Percentiles rank a stretch among this genome's conserved stretches.
phyloP scores from a whole-genome alignment of 1,140 invertebrate genomes.

The Drosophila biarmipes region DNA sequence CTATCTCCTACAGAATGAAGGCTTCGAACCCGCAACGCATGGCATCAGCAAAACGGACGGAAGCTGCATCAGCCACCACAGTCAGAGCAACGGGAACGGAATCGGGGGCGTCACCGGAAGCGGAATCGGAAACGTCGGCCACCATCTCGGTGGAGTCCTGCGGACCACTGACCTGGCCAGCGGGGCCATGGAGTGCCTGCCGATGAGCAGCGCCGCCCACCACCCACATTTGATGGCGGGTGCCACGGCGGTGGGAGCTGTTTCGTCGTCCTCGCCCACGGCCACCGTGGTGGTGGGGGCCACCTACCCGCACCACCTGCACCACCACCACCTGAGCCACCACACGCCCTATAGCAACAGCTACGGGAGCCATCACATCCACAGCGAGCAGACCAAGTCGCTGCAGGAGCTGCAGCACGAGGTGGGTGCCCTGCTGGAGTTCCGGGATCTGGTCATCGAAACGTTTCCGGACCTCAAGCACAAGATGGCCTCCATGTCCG shows the following conservation, averaged over 20 bases:
- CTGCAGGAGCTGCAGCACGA: conserved; percentile 93
- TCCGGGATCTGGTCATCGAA: conserved; percentile 95
- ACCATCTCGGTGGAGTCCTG: conserved; percentile 24
- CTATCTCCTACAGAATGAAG: conserved; percentile 70
- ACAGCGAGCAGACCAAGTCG: conserved; percentile 84
- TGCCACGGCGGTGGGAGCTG: conserved; percentile 11
- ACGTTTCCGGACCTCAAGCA: conserved; percentile 94
- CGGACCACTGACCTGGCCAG: conserved; percentile 58
- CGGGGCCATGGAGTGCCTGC: conserved; percentile 76
- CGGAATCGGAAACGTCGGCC: conserved; percentile 3
- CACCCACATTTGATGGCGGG: conserved; percentile 69
- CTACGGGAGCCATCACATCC: conserved; percentile 80
- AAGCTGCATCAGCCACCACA: conserved; percentile 56
- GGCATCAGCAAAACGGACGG: conserved; percentile 66
- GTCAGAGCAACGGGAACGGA: conserved; percentile 43
- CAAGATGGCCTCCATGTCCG: conserved; percentile 88
- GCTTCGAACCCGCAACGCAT: conserved; percentile 73
- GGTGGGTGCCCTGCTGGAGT: conserved; percentile 94
- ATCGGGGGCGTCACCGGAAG: conserved; percentile 12
- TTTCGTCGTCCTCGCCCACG: conserved; percentile 54
- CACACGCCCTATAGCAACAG: conserved; percentile 72
- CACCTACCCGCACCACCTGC: conserved; percentile 75
- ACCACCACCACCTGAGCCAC: conserved; percentile 72
- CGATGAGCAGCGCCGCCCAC: conserved; percentile 62
- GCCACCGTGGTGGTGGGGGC: conserved; percentile 74